Evolutionary conservation across 2,888 invertebrate species (phyloP).

Genomic region (Synergus japonicus): DNA sequence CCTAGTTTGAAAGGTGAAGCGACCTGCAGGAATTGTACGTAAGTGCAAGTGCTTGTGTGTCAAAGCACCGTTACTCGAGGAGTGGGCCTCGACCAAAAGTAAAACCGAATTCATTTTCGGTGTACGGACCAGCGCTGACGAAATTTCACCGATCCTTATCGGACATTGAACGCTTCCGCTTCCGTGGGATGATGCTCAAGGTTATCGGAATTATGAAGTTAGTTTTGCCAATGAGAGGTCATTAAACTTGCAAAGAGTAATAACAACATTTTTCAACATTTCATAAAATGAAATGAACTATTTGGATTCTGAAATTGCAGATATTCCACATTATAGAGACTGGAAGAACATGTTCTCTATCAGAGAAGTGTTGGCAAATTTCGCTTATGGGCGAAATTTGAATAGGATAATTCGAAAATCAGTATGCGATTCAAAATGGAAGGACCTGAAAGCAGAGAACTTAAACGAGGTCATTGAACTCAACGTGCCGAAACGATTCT

Average conservation of each 20-base stretch:
- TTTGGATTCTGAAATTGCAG: too few relatives aligned
- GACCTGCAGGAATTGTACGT: conserved; percentile 36
- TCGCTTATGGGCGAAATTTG: too few relatives aligned
- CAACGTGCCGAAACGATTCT: conserved; percentile 8
- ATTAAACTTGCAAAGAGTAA: not conserved
- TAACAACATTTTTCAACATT: not conserved
- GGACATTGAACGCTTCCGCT: conserved; percentile 34
- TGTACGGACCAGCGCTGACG: conserved; percentile 45
- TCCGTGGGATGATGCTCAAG: conserved; percentile 31
- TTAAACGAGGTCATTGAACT: conserved; percentile 54
- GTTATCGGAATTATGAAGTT: conserved; percentile 17
- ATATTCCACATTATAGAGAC: too few relatives aligned
- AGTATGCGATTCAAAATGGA: conserved; percentile 18
- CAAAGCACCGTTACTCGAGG: conserved; percentile 66
- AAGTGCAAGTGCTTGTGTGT: conserved; percentile 63
- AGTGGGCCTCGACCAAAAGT: conserved; percentile 63
- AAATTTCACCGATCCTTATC: conserved; percentile 40
- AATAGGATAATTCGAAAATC: conserved; percentile 11
- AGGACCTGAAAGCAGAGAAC: conserved; percentile 56
- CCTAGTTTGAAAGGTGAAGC: conserved; percentile 50
- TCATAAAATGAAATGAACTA: too few relatives aligned
- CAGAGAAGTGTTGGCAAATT: too few relatives aligned
- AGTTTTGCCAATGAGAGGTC: not conserved
- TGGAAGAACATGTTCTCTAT: too few relatives aligned
- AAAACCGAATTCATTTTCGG: conserved; percentile 76